phyloP scores from a whole-genome alignment of 1,140 invertebrate species.

The Hylyphantes graminicola region DNA sequence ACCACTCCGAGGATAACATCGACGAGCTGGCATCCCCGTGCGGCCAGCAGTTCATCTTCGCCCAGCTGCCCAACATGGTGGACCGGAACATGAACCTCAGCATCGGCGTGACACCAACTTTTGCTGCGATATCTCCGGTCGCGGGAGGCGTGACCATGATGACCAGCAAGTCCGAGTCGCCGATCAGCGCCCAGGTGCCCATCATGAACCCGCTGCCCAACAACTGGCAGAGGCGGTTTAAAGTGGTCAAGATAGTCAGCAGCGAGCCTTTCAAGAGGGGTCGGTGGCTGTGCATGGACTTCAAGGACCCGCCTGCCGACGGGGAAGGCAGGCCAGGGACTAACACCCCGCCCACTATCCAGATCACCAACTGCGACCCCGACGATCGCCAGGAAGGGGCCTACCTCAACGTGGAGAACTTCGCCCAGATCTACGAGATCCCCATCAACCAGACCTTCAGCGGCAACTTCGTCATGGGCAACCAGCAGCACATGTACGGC shows the following conservation, averaged over 20 bases:
- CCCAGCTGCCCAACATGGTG: conserved; percentile 15
- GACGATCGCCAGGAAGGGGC: neutral
- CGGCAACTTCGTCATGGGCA: conserved; percentile 42
- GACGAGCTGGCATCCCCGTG: conserved; percentile 46
- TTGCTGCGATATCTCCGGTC: conserved; percentile 41
- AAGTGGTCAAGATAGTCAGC: conserved; percentile 95
- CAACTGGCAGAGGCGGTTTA: conserved; percentile 76
- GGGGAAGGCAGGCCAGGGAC: conserved; percentile 6
- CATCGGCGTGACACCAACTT: conserved; percentile 40
- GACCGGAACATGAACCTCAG: conserved; percentile 46
- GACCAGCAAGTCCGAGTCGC: conserved; percentile 54
- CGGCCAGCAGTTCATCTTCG: conserved; percentile 38
- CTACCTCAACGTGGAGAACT: neutral
- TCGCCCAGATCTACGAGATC: conserved; percentile 52
- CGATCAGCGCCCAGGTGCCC: conserved; percentile 55
- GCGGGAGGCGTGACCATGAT: conserved; percentile 55
- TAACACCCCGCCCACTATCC: conserved; percentile 41
- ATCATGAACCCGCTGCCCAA: conserved; percentile 54
- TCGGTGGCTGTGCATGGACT: conserved; percentile 95
- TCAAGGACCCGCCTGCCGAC: conserved; percentile 73
- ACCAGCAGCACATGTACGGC: conserved; percentile 52
- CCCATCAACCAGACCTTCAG: conserved; percentile 50
- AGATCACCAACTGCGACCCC: conserved; percentile 48
- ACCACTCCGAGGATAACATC: conserved; percentile 39
- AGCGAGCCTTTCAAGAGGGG: conserved; percentile 94